A percentile compares a stretch with the other conserved stretches of the same genome.
phyloP scores from a whole-genome alignment of 2,888 invertebrate species.

The Diaprepes abbreviatus region DNA sequence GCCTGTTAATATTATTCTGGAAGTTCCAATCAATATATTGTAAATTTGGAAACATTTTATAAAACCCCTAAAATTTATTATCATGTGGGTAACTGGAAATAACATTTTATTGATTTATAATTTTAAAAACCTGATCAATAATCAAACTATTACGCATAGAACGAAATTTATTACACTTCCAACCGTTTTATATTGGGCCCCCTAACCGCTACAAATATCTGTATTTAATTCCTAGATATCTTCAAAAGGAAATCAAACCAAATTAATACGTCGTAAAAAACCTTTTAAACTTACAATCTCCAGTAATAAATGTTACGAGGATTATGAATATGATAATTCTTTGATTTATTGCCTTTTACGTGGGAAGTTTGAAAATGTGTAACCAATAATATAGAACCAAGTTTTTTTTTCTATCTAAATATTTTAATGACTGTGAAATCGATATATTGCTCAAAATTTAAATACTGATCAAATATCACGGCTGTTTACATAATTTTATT shows the following conservation, averaged over 20 bases:
- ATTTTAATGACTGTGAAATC: not conserved
- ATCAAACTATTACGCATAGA: constrained; percentile 3
- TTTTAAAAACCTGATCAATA: not conserved
- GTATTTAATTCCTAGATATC: constrained; percentile 20
- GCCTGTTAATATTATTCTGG: too few relatives aligned
- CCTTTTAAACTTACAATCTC: constrained; percentile 29
- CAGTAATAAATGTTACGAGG: constrained; percentile 31
- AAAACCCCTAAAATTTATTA: not conserved
- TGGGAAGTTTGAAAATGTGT: constrained; percentile 15
- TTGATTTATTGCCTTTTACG: constrained; percentile 31
- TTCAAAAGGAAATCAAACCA: constrained; percentile 41
- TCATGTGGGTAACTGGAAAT: not conserved
- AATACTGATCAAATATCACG: too few relatives aligned
- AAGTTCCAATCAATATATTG: too few relatives aligned
- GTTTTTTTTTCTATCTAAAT: not conserved
- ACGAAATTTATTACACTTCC: constrained; percentile 1
- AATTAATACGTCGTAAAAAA: constrained; percentile 46
- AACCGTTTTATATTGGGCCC: constrained; percentile 21
- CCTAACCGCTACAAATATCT: constrained; percentile 16
- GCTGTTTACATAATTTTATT: too few relatives aligned
- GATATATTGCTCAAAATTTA: too few relatives aligned
- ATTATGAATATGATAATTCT: constrained; percentile 40
- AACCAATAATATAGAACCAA: not conserved
- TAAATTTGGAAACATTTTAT: too few relatives aligned
- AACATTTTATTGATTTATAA: constrained; percentile 8